Base-by-base conservation (phyloP, 2,888 invertebrate genomes). In the Mantis religiosa region DNA sequence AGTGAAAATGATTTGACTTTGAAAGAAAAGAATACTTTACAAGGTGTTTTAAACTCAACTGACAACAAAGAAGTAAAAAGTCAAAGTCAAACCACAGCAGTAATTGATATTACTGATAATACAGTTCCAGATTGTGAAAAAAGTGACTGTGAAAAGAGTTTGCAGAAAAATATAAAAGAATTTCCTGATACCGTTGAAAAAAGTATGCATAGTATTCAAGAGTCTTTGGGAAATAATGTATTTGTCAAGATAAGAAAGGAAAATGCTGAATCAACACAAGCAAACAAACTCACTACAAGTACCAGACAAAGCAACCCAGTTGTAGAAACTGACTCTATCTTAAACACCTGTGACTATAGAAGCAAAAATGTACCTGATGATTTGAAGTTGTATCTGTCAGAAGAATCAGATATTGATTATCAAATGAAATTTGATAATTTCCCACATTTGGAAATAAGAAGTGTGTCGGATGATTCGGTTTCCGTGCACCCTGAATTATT, bases 401-500 rank as follows among this genome's bases (percentile, higher is more conserved):
- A 88, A 27, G 90, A 89, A 15, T 83, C 85, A 20, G 88, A 88
- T 30, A 87, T 87, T 34, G 89, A 89, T 27, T 54, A 34, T 3
- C 85, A 82, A 84, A 47, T 47, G 8, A 85, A 87, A 47, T 6
- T 81, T n/a, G 71, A 30, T 8, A 83, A 83, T 28, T 7, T 41
- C 7, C 83, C 83, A 41, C 81, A 28, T 27, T 27, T 87, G 25
- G 82, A 87, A 41, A 25, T 88, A 28, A 54, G 41, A 83, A 87
- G 34, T 20, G n/a, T 84, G 28, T 89, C 89, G 3, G 87, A 89
- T 83, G 87, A 83, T 28, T 89, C 89, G 0, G 82, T 88, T 1
- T 90, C 90, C 15, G 87, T 89, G 84, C 89, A 89, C 30, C 89
- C 90, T 14, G 89, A 90, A 81, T 82, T 89, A 27, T 54, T 86